A percentile compares a stretch with the other conserved stretches of the same genome.
Conservation (phyloP, 2,888 invertebrate species). For the Cybosia mesomella region DNA sequence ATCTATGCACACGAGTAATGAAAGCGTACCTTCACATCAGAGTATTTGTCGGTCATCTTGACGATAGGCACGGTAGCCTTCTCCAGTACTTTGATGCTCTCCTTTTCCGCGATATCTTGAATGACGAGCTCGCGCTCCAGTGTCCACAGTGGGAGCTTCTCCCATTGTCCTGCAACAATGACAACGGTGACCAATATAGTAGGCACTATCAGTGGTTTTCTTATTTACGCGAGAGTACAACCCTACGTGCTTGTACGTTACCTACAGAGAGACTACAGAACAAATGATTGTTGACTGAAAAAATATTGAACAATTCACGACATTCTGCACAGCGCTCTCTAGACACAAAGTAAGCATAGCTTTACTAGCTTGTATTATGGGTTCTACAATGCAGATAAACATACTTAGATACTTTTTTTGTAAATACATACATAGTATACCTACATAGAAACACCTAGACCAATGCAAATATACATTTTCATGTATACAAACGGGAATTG, state of each 20-base stretch:
- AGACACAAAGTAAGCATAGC: no score
- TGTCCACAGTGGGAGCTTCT: slow-evolving; percentile 95
- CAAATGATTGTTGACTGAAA: no score
- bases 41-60: slow-evolving; percentile 95
- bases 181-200: neutral
- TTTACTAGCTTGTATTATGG: no score
- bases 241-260: neutral
- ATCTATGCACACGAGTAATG: neutral
- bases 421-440: no score
- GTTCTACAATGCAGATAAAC: no score
- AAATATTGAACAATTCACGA: no score
- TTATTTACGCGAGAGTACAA: neutral
- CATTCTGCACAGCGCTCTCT: no score
- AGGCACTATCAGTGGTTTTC: neutral
- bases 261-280: no score
- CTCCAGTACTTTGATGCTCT: slow-evolving; percentile 97
- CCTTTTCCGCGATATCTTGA: slow-evolving; percentile 95
- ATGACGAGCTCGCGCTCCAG: slow-evolving; percentile 96
- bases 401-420: no score
- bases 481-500: no score
- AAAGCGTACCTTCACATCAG: slow-evolving; percentile 92
- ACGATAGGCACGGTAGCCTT: slow-evolving; percentile 99
- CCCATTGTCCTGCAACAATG: slow-evolving; percentile 91
- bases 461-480: no score
- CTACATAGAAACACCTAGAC: no score